Conservation (phyloP, 1,140 invertebrate species). For the Sweltsa coloradensis region DNA sequence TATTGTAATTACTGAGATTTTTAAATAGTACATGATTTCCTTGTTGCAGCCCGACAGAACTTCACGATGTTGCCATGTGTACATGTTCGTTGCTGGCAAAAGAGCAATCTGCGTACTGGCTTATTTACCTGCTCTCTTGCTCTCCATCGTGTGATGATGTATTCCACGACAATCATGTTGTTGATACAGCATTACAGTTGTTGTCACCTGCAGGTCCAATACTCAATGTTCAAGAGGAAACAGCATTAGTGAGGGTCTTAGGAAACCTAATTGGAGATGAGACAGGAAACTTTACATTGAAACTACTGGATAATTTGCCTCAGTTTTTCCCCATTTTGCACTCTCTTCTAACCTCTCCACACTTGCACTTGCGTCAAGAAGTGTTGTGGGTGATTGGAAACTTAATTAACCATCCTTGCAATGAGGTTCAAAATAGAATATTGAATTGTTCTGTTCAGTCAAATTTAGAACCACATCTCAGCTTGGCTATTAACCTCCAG, state of each 20-base stretch:
- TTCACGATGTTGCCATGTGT: not conserved
- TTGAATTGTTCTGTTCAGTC: no score
- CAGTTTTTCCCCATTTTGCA: not conserved
- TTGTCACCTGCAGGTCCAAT: not conserved
- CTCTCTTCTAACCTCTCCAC: constrained; percentile 1
- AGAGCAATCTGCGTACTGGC: not conserved
- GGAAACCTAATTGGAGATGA: not conserved
- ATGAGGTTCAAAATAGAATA: not conserved
- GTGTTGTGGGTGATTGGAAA: constrained; percentile 5
- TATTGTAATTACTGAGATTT: no score
- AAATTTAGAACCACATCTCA: no score
- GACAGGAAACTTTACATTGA: not conserved
- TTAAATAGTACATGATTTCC: not conserved
- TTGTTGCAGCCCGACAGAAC: not conserved
- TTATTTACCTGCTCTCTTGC: constrained; percentile 3
- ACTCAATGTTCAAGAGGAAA: not conserved
- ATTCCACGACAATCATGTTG: not conserved
- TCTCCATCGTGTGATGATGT: not conserved
- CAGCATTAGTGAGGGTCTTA: constrained; percentile 4
- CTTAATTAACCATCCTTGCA: not conserved
- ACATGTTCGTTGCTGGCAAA: not conserved
- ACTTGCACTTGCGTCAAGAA: not conserved
- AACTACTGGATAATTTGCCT: not conserved
- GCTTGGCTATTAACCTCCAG: no score
- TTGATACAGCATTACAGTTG: not conserved